These are phyloP conservation scores for Scelioninae gen. 1 DNA, from an alignment of 2,888 invertebrate genomes.

Conservation along the genomic window DNA sequence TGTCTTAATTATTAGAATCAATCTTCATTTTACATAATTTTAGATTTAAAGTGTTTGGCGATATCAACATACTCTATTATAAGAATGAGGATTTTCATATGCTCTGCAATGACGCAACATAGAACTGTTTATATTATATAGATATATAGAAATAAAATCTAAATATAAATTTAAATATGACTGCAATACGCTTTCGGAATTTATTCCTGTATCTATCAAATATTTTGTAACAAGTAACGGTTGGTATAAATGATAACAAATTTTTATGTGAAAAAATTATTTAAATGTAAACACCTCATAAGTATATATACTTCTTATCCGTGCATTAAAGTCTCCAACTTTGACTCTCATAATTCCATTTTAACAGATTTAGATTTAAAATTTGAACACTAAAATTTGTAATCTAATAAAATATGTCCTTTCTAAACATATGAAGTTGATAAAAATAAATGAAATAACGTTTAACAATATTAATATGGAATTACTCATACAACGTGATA, in stretches of 20 bases:
- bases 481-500: too few relatives aligned
- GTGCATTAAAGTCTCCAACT: too few relatives aligned
- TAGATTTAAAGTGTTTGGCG: slow-evolving; percentile 5
- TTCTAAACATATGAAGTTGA: too few relatives aligned
- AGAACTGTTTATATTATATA: slow-evolving; percentile 16
- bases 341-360: too few relatives aligned
- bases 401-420: too few relatives aligned
- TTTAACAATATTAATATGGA: too few relatives aligned
- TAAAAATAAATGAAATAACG: too few relatives aligned
- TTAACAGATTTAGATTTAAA: too few relatives aligned
- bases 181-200: slow-evolving; percentile 34
- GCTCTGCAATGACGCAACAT: slow-evolving; percentile 11
- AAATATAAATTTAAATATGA: slow-evolving; percentile 33
- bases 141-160: slow-evolving; percentile 48
- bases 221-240: slow-evolving; percentile 5
- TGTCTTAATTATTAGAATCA: slow-evolving; percentile 16
- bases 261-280: too few relatives aligned
- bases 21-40: slow-evolving; percentile 32
- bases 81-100: slow-evolving; percentile 29
- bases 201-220: slow-evolving; percentile 31
- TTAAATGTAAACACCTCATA: too few relatives aligned
- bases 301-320: too few relatives aligned
- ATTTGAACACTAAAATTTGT: too few relatives aligned
- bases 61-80: slow-evolving; percentile 20
- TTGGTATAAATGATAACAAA: neutral